Conservation (phyloP, 1,140 invertebrate species). For the Cryptotermes secundus region DNA sequence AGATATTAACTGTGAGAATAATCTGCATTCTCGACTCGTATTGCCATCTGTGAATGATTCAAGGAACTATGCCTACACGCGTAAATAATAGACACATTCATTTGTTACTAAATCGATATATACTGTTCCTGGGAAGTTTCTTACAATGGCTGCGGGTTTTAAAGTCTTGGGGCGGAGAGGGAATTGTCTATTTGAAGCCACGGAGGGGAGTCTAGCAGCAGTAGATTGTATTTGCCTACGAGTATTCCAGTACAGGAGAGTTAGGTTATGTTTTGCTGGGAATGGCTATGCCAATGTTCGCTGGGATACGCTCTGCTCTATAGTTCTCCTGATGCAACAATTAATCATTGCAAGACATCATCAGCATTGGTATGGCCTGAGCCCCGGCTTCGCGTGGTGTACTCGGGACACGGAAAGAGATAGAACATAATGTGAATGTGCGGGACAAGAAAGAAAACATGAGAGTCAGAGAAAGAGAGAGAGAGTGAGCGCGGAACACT, state of each 20-base stretch:
- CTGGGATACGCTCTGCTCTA: not conserved
- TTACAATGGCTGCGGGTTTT: not conserved
- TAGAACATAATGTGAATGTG: not conserved
- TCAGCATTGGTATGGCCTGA: not conserved
- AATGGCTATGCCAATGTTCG: not conserved
- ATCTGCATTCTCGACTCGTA: too few species aligned
- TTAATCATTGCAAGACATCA: conserved; percentile 9
- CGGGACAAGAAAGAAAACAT: not conserved
- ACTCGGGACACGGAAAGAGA: not conserved
- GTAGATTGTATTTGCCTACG: not conserved
- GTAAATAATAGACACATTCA: not conserved
- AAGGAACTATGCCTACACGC: not conserved
- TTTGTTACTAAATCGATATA: not conserved
- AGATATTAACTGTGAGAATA: too few species aligned
- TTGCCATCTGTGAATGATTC: too few species aligned
- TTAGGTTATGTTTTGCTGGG: not conserved
- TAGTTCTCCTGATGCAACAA: not conserved
- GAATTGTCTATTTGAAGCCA: not conserved
- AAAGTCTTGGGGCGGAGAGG: not conserved
- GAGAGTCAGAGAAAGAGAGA: not conserved
- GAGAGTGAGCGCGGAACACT: not conserved
- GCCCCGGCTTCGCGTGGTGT: not conserved
- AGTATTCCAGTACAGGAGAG: not conserved
- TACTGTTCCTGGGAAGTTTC: not conserved
- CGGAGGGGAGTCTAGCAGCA: not conserved